Conservation (phyloP, 2,888 invertebrate species). For the Xestia ashworthii region DNA sequence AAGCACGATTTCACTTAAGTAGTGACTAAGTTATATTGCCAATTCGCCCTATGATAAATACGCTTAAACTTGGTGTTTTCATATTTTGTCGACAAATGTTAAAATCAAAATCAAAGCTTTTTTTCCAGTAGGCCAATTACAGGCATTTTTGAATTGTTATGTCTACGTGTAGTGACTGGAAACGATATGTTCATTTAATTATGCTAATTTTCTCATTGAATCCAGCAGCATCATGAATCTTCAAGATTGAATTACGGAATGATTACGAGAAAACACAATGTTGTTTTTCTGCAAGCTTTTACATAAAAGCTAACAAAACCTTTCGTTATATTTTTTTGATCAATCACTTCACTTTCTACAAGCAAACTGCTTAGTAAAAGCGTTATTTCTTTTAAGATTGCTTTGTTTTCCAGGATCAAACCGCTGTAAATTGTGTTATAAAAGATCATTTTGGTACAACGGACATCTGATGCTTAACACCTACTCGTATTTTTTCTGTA, state of each 20-base stretch:
- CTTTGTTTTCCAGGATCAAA: slow-evolving; percentile 5
- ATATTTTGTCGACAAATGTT: no score
- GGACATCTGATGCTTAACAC: background rate
- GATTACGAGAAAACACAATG: background rate
- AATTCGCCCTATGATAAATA: no score
- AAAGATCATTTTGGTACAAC: background rate
- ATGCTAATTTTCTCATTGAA: background rate
- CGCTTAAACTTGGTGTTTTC: no score
- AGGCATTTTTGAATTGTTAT: no score
- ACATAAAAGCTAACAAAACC: background rate
- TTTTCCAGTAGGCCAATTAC: no score
- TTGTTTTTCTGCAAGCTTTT: background rate
- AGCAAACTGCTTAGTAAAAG: background rate
- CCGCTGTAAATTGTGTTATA: background rate
- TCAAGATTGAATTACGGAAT: background rate
- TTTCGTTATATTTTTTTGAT: background rate
- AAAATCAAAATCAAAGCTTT: no score
- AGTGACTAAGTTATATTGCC: no score
- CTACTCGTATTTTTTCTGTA: slow-evolving; percentile 22
- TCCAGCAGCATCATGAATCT: background rate
- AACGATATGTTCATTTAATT: no score
- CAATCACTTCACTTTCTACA: background rate
- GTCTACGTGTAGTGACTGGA: no score
- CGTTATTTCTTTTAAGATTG: background rate
- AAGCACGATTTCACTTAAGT: no score